Percentiles rank a stretch among this genome's conserved stretches.
Conservation (phyloP, 2,888 invertebrate genomes). For the Cecidostiba fungosa region DNA sequence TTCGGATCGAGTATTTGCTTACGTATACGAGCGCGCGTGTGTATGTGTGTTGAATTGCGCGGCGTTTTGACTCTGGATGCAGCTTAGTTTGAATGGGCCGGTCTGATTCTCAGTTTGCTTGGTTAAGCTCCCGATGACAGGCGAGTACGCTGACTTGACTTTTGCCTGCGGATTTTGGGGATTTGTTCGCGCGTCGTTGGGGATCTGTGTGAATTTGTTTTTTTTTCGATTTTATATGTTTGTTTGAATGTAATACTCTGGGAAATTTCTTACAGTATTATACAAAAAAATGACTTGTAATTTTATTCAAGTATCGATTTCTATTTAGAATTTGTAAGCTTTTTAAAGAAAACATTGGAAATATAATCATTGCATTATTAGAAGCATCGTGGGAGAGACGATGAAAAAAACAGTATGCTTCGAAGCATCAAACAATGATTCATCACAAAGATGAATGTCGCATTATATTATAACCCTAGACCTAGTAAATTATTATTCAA, state of each 20-base stretch:
- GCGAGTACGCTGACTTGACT: background rate
- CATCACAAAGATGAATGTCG: background rate
- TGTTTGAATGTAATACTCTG: no score
- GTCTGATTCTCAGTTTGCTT: slow-evolving; percentile 8
- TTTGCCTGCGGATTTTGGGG: slow-evolving; percentile 2
- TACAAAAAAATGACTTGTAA: no score
- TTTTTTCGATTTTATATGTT: background rate
- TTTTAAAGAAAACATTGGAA: no score
- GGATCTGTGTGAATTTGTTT: background rate
- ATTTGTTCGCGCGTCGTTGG: background rate
- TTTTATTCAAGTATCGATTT: no score
- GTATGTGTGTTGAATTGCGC: background rate
- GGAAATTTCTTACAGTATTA: no score
- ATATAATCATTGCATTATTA: no score
- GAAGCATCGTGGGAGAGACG: no score
- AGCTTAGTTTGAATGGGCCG: background rate
- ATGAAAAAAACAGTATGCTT: background rate
- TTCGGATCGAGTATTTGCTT: background rate
- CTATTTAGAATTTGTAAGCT: no score
- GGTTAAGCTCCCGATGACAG: slow-evolving; percentile 37
- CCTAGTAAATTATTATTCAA: background rate
- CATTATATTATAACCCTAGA: background rate
- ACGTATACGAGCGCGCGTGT: background rate
- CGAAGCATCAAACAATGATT: background rate
- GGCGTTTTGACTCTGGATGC: background rate